Base-by-base conservation (phyloP, 2,888 invertebrate species). In the Drosophila fulvimacula region DNA sequence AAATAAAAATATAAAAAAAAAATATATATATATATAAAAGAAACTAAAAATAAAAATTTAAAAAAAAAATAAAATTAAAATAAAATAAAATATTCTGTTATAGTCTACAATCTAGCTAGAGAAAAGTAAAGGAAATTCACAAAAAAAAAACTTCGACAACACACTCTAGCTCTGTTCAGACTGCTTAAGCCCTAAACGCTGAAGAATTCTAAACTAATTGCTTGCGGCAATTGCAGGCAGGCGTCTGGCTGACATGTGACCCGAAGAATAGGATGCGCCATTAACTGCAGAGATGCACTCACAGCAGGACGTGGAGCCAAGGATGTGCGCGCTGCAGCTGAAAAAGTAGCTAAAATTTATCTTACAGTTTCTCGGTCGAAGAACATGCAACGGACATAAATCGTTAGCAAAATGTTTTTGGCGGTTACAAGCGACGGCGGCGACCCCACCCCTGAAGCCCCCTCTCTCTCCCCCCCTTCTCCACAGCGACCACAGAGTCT, bases 341-440 rank as follows among this genome's bases (percentile, higher is more conserved):
- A 86, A 86, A 82, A 86, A 82, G 70, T 76, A 64, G 69, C 81
- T 60, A 69, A 67, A 73, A 83, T 83, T 83, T 86, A 81, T 86
- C 84, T 82, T 63, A 24, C 55, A 42, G 67, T 56, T 56, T 21
- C 48, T 32, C 64, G 46, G 42, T 49, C 34, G 58, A 39, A 63
- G 67, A 75, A 69, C 82, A 79, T 81, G 87, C 79, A 84, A 81
- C 82, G 79, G 87, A 81, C 84, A 82, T 82, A 82, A 82, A 87
- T 87, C 84, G 82, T 82, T 84, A 84, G 87, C 87, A 84, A 87
- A 82, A 84, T 82, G 82, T 81, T 82, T 82, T 84, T 76, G 82
- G 82, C 87, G 82, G 84, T 79, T 87, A 79, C 82, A 87, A 76
- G 87, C 41, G 48, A 32, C 48, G 49, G 38, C 10, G 30, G 30